Evolutionary conservation across 2,888 invertebrate genomes (phyloP), one percentile per base, ranked within the genome.

Genomic region (Netelia fuscicornis): DNA sequence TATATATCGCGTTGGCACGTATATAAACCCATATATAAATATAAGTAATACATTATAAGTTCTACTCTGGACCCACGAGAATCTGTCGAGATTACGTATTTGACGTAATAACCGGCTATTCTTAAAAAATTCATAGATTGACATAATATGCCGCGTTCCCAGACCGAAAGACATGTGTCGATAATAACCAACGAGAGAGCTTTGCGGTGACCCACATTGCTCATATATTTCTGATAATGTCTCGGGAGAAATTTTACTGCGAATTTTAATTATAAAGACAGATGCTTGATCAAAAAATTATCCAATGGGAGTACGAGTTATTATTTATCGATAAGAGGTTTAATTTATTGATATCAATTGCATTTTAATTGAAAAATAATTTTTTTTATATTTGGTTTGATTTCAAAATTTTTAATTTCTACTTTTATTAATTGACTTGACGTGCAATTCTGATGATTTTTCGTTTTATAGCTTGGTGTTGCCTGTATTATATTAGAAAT

Each of bases 71-170:
- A 68, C 25, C 30, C 64, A 62, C 37, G 30, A 75, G 71, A 80
- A 76, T 74, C 81, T 65, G 62, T 84, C 64, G 48, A 79, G 54
- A 84, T 88, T 87, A 85, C 85, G 81, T 79, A 60, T 62, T 84
- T 84, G 83, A 87, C 82, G 85, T 86, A 87, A 88, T 75, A 78
- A 17, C 44, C 68, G 17, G 11, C 20, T 60, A 70, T 71, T 10
- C 62, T 74, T 56, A 37, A 30, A 52, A 30, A 79, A 74, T 17
- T 71, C 42, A 64, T 44, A 60, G 10, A 42, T 56, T 52, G 75
- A 76, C 75, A 48, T 71, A 30, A 70, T 44, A 56, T 48, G 13
- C 10, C 37, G 37, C 6, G 37, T 37, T 37, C 37, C 6, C 6
- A 37, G 37, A 37, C 37, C 37, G 1, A 6, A 6, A 3, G 37